Conservation (phyloP, 1,140 invertebrate species). For the Brachionus sp. region DNA sequence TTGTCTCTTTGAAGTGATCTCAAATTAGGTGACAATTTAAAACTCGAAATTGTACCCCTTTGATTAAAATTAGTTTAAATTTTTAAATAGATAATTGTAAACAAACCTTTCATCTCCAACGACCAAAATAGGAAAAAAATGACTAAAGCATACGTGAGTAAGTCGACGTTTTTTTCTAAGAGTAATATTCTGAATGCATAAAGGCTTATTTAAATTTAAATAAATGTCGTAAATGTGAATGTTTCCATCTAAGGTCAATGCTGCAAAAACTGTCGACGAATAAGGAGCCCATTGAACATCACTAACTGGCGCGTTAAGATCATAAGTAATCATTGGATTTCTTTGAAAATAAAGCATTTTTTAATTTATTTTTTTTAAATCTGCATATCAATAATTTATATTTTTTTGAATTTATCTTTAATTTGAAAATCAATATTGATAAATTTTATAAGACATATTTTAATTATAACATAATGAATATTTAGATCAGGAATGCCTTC, state of each 20-base stretch:
- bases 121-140: slow-evolving; percentile 75
- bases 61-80: slow-evolving; percentile 49
- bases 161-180: slow-evolving; percentile 76
- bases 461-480: too few species aligned
- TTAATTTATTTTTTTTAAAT: not conserved
- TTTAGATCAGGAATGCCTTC: too few species aligned
- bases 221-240: slow-evolving; percentile 80
- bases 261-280: slow-evolving; percentile 86
- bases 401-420: too few species aligned
- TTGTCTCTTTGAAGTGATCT: slow-evolving; percentile 67
- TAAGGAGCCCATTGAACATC: slow-evolving; percentile 91
- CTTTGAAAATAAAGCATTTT: slow-evolving; percentile 59
- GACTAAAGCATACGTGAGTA: slow-evolving; percentile 80
- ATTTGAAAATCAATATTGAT: too few species aligned
- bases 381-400: too few species aligned
- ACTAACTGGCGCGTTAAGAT: slow-evolving; percentile 78
- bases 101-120: slow-evolving; percentile 84
- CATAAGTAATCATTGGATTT: slow-evolving; percentile 84
- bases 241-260: slow-evolving; percentile 82
- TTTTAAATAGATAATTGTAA: not conserved
- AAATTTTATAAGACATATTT: too few species aligned
- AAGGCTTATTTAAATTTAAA: slow-evolving; percentile 82
- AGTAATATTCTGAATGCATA: slow-evolving; percentile 79
- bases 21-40: slow-evolving; percentile 87
- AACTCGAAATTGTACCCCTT: slow-evolving; percentile 74